These are phyloP conservation scores for Passerina amoena DNA, from an alignment of 2,113 vertebrate genomes.

Conservation along the genomic window DNA sequence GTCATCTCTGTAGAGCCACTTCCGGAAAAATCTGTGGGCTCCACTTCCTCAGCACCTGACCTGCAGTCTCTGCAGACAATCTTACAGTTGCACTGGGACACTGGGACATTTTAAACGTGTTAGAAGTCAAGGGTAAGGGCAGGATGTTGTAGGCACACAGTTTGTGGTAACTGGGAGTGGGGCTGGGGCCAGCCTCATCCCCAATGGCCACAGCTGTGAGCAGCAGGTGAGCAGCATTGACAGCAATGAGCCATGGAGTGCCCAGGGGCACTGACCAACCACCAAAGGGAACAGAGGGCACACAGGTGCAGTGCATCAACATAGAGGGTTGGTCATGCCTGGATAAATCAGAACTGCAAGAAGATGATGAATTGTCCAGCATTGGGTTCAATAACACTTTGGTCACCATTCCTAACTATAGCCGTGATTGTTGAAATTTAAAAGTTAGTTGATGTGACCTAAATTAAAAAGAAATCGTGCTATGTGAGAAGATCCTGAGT, in stretches of 20 bases:
- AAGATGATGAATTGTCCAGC: background rate
- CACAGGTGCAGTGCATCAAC: background rate
- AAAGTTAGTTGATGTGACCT: constrained; percentile 33
- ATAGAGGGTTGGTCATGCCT: background rate
- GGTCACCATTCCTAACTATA: constrained; percentile 30
- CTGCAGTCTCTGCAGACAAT: background rate
- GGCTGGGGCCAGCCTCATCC: background rate
- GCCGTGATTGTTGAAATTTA: constrained; percentile 42
- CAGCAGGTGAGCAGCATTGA: background rate
- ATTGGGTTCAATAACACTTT: constrained; percentile 27
- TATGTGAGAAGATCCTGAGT: background rate
- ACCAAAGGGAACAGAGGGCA: background rate
- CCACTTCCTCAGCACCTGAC: background rate
- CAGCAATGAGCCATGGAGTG: background rate
- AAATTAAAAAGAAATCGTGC: constrained; percentile 41
- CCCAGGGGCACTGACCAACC: background rate
- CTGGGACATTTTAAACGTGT: background rate
- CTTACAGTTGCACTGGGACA: background rate
- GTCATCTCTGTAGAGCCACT: background rate
- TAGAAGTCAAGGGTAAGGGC: background rate
- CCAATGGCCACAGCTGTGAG: background rate
- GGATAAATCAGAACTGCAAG: constrained; percentile 7
- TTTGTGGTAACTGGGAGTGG: background rate
- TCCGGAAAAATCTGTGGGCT: background rate
- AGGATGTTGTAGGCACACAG: background rate